phyloP scores from a whole-genome alignment of 2,113 vertebrate species.

The Protomyctophum bolini region DNA sequence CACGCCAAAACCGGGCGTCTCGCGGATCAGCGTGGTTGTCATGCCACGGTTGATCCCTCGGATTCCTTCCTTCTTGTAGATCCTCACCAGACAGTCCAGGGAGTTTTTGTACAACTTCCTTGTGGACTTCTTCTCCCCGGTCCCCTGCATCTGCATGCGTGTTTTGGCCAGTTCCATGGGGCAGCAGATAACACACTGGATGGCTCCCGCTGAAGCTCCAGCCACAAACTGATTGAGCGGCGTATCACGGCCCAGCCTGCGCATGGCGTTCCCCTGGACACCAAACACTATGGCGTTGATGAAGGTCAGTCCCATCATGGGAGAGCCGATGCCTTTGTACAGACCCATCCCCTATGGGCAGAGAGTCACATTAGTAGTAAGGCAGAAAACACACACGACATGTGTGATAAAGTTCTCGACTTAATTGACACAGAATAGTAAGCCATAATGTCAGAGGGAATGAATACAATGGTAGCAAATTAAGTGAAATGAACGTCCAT shows the following conservation, averaged over 20 bases:
- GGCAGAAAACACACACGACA: slow-evolving; percentile 64
- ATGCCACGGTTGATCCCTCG: slow-evolving; percentile 92
- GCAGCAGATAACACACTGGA: slow-evolving; percentile 95
- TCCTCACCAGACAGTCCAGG: slow-evolving; percentile 91
- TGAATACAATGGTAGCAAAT: no score
- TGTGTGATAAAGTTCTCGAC: slow-evolving; percentile 32
- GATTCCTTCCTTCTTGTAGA: slow-evolving; percentile 90
- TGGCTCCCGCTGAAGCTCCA: slow-evolving; percentile 89
- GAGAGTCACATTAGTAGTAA: slow-evolving; percentile 21
- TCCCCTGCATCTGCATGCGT: slow-evolving; percentile 95
- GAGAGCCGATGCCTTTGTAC: slow-evolving; percentile 96
- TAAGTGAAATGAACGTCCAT: no score
- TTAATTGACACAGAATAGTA: no score
- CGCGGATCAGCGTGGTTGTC: slow-evolving; percentile 90
- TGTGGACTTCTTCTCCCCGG: slow-evolving; percentile 87
- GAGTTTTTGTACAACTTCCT: slow-evolving; percentile 92
- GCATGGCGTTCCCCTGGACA: slow-evolving; percentile 92
- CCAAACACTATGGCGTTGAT: slow-evolving; percentile 98
- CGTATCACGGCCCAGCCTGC: slow-evolving; percentile 87
- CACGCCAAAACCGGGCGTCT: slow-evolving; percentile 95
- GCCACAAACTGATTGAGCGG: slow-evolving; percentile 95
- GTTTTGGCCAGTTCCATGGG: slow-evolving; percentile 99
- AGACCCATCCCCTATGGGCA: slow-evolving; percentile 85
- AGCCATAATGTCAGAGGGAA: no score
- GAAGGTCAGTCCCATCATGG: slow-evolving; percentile 98